phyloP scores from a whole-genome alignment of 1,140 invertebrate species.

The Penaeus chinensis region DNA sequence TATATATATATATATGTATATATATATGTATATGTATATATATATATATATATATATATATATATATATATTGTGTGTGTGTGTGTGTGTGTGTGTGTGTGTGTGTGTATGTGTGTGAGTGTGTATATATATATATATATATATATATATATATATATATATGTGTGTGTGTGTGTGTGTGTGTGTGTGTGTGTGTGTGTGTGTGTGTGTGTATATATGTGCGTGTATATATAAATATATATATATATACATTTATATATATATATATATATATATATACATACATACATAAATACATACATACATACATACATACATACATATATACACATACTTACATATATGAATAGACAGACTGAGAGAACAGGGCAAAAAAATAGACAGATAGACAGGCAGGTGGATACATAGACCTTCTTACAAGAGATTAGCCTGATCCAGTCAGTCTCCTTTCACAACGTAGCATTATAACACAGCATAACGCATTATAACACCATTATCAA shows the following conservation, averaged over 20 bases:
- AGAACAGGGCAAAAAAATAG: background rate
- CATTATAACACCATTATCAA: too few relatives aligned
- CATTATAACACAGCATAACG: too few relatives aligned
- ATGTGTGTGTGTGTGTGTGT: background rate
- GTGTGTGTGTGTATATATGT: background rate
- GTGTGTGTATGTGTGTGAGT: constrained; percentile 15
- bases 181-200: background rate
- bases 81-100: background rate
- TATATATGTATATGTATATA: too few relatives aligned
- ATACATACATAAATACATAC: background rate
- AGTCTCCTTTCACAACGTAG: too few relatives aligned
- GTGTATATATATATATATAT: constrained; percentile 15
- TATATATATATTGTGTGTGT: background rate
- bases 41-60: too few relatives aligned
- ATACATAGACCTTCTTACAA: background rate
- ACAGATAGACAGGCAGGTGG: background rate
- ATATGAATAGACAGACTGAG: background rate
- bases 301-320: constrained; percentile 13
- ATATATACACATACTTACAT: constrained; percentile 14
- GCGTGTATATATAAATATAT: constrained; percentile 3
- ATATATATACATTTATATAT: constrained; percentile 1
- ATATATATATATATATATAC: constrained; percentile 2
- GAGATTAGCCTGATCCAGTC: too few relatives aligned
- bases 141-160: constrained; percentile 12
- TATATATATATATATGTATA: too few relatives aligned